Percentiles rank a stretch among this genome's conserved stretches.
Evolutionary conservation across 2,113 vertebrate species (phyloP).

Genomic region (Leptobrachium ailaonicum): DNA sequence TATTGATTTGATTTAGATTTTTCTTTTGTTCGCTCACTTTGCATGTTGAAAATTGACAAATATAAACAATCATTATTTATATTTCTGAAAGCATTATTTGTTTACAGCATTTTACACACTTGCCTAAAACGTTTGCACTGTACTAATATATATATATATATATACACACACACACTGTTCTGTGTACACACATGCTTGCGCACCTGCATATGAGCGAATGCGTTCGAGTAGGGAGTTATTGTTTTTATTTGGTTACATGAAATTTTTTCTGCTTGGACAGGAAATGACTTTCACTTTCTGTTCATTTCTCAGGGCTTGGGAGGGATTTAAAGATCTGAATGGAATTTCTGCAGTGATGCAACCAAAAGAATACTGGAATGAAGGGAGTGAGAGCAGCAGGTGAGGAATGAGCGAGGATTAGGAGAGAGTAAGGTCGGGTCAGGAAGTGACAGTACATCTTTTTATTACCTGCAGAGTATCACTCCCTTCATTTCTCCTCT

Average conservation of each 20-base stretch:
- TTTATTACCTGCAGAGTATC: too few relatives aligned
- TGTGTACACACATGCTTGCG: too few relatives aligned
- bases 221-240: neutral
- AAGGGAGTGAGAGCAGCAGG: conserved; percentile 30
- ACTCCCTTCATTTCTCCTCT: too few relatives aligned
- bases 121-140: too few relatives aligned
- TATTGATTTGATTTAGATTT: too few relatives aligned
- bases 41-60: too few relatives aligned
- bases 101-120: too few relatives aligned
- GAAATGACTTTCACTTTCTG: conserved; percentile 48
- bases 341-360: conserved; percentile 45
- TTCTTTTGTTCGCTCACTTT: too few relatives aligned
- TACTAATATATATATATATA: too few relatives aligned
- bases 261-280: conserved; percentile 39
- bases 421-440: neutral
- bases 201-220: conserved; percentile 20
- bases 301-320: conserved; percentile 38
- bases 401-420: conserved; percentile 12
- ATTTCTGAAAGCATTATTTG: too few relatives aligned
- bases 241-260: conserved; percentile 41
- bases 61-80: too few relatives aligned
- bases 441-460: too few relatives aligned
- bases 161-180: neutral
- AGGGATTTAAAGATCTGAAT: conserved; percentile 46
- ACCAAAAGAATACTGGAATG: conserved; percentile 4